These are phyloP conservation scores for Sus scrofa DNA, from an alignment of 2,113 vertebrate genomes.

Conservation along the genomic window T2T-Sscrofa CM000830.6:28422001-28422500, in stretches of 20 bases:
- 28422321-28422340: neutral
- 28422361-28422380: neutral
- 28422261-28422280: neutral
- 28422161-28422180: neutral
- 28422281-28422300: neutral
- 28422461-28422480: neutral
- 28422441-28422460: neutral
- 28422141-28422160: neutral
- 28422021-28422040: too few species aligned
- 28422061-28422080: too few species aligned
- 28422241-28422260: neutral
- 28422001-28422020: too few species aligned
- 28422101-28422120: too few species aligned
- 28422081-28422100: too few species aligned
- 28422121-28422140: neutral
- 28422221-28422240: neutral
- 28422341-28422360: neutral
- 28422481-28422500: neutral
- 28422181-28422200: neutral
- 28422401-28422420: neutral
- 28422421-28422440: neutral
- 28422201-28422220: neutral
- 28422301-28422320: neutral
- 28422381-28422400: neutral
- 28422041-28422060: too few species aligned